phyloP scores from a whole-genome alignment of 2,888 invertebrate genomes.

The Nezara viridula region DNA sequence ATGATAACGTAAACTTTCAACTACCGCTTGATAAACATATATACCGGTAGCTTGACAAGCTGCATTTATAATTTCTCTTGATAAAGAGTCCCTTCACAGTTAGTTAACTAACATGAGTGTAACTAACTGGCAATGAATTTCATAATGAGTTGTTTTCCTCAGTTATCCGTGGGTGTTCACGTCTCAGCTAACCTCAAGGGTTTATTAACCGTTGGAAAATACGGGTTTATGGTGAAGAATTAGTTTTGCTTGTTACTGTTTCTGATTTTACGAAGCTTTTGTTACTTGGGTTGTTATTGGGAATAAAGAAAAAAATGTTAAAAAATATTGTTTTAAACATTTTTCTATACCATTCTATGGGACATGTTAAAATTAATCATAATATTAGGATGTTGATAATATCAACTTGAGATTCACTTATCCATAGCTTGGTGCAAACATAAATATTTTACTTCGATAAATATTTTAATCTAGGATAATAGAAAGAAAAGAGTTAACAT shows the following conservation, averaged over 20 bases:
- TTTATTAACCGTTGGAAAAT: neutral
- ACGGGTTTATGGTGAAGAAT: neutral
- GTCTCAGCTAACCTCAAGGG: neutral
- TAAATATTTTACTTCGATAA: too few species aligned
- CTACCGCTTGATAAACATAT: neutral
- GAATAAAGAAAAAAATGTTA: too few species aligned
- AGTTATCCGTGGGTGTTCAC: neutral
- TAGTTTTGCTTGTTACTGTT: neutral
- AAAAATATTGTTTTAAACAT: too few species aligned
- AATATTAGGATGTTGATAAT: too few species aligned
- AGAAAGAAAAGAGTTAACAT: too few species aligned
- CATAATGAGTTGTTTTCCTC: neutral
- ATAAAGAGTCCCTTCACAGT: neutral
- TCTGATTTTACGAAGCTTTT: too few species aligned
- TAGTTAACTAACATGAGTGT: conserved; percentile 14
- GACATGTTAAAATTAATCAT: too few species aligned
- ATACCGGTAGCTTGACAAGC: neutral
- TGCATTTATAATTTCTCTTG: conserved; percentile 34
- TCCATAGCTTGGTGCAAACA: too few species aligned
- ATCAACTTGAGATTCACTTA: too few species aligned
- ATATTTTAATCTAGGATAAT: too few species aligned
- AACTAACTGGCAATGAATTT: neutral
- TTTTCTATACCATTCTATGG: too few species aligned
- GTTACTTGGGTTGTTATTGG: too few species aligned
- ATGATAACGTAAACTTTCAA: neutral